These are phyloP conservation scores for Muschampia plurimacula DNA, from an alignment of 2,888 invertebrate genomes.

Conservation along the genomic window DNA sequence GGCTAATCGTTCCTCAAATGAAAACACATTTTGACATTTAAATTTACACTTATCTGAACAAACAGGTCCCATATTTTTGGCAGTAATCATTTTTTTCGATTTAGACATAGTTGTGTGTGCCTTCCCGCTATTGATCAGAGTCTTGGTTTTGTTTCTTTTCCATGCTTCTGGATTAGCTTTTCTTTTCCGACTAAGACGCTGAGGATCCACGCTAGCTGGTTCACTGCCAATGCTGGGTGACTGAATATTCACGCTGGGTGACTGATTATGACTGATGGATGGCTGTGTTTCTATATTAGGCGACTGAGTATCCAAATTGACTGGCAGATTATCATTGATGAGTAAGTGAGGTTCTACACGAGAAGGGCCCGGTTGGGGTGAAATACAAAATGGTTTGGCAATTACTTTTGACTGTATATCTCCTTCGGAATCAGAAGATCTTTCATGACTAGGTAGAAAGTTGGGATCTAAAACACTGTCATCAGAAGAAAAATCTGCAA, in stretches of 20 bases:
- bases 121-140: constrained; percentile 40
- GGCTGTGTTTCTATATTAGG: constrained; percentile 8
- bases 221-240: constrained; percentile 40
- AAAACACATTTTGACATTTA: too few species aligned
- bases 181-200: constrained; percentile 13
- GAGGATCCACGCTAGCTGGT: constrained; percentile 39
- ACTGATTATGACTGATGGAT: constrained; percentile 6
- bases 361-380: constrained; percentile 8
- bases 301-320: constrained; percentile 33
- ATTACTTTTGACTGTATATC: constrained; percentile 36
- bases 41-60: too few species aligned
- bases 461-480: constrained; percentile 36
- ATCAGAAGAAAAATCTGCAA: constrained; percentile 36
- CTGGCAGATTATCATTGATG: constrained; percentile 38
- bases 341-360: constrained; percentile 33
- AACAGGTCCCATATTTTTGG: too few species aligned
- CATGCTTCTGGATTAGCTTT: too few species aligned
- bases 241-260: constrained; percentile 39
- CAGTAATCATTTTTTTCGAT: constrained; percentile 29
- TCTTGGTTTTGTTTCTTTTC: not conserved
- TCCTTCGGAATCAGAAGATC: constrained; percentile 38
- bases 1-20: too few species aligned
- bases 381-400: constrained; percentile 28
- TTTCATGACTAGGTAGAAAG: constrained; percentile 37
- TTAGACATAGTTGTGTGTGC: constrained; percentile 41